Conservation (phyloP, 1,140 invertebrate genomes). For the Nymphalis io region DNA sequence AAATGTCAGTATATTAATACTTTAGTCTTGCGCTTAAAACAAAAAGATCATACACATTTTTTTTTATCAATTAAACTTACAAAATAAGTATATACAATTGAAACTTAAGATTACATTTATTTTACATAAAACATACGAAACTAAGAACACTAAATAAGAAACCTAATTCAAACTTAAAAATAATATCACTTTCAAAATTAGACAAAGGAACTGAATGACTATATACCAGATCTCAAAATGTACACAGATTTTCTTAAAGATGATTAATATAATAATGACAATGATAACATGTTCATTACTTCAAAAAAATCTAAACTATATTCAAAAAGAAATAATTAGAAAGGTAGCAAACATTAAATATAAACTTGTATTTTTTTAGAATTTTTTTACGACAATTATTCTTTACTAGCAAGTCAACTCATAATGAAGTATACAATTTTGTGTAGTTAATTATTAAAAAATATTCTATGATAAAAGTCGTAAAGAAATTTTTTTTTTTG, state of each 20-base stretch:
- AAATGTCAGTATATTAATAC: conserved; percentile 23
- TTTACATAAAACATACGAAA: conserved; percentile 24
- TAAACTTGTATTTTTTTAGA: no score
- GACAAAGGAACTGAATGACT: conserved; percentile 66
- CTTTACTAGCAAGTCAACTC: no score
- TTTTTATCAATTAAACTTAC: conserved; percentile 5
- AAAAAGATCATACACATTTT: conserved; percentile 15
- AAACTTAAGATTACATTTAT: conserved; percentile 11
- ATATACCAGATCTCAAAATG: conserved; percentile 35
- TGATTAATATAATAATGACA: not conserved
- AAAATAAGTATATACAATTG: conserved; percentile 26
- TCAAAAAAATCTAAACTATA: no score
- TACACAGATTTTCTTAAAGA: not conserved
- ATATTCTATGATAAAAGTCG: not conserved
- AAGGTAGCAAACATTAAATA: no score
- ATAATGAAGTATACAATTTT: no score
- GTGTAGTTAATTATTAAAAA: not conserved
- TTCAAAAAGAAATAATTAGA: no score
- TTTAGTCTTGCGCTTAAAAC: conserved; percentile 4
- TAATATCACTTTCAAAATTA: conserved; percentile 74
- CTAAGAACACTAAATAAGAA: conserved; percentile 25
- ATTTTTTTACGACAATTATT: no score
- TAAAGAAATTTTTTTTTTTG: not conserved
- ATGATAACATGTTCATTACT: not conserved
- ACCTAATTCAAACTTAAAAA: conserved; percentile 61